phyloP scores from a whole-genome alignment of 1,140 invertebrate species.

The Hylaeus volcanicus region DNA sequence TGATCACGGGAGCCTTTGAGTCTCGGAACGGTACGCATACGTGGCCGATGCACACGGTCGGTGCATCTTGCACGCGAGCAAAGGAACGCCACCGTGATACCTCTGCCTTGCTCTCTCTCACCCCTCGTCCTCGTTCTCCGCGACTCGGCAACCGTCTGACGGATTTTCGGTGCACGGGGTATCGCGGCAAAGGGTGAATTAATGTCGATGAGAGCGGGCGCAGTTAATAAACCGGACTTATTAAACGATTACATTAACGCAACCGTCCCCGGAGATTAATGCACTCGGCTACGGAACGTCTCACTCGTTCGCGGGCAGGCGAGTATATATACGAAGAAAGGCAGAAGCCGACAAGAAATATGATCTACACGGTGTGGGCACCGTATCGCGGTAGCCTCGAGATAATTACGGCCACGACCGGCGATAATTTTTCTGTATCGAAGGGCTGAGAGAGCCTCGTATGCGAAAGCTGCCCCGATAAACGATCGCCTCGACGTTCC shows the following conservation, averaged over 20 bases:
- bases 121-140: neutral
- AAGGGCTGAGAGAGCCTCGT: conserved; percentile 45
- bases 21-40: conserved; percentile 10
- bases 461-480: conserved; percentile 27
- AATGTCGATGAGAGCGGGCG: conserved; percentile 62
- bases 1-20: conserved; percentile 39
- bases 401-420: conserved; percentile 64
- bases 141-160: neutral
- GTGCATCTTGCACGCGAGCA: conserved; percentile 30
- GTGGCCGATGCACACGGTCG: neutral
- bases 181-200: conserved; percentile 56
- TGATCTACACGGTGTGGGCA: conserved; percentile 63
- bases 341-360: conserved; percentile 67
- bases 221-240: conserved; percentile 76
- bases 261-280: conserved; percentile 74
- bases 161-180: conserved; percentile 49
- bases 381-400: conserved; percentile 60
- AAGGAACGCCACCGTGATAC: neutral
- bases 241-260: conserved; percentile 76
- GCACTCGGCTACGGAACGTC: conserved; percentile 61
- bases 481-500: conserved; percentile 32
- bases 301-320: conserved; percentile 51
- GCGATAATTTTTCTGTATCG: conserved; percentile 63
- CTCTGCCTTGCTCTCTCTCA: neutral
- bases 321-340: conserved; percentile 48